Evolutionary conservation across 2,113 vertebrate species (phyloP).

Genomic region (Sturnira hondurensis): DNA sequence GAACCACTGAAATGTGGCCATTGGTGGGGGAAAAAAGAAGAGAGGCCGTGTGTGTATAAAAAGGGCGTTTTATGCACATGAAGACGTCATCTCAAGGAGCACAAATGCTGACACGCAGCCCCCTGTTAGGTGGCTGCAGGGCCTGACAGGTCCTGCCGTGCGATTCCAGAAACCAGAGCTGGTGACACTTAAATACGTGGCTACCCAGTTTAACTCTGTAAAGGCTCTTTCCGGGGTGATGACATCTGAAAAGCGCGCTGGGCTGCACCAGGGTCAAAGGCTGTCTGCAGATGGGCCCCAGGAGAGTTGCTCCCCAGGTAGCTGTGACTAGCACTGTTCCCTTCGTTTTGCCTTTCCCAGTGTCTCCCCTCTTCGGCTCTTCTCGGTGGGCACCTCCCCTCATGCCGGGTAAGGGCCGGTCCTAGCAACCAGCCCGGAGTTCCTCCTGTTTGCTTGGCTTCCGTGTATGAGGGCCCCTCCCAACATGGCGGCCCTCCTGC

Average conservation of each 20-base stretch:
- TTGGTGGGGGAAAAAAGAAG: too few species aligned
- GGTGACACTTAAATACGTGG: rapidly evolving
- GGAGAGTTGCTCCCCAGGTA: background rate
- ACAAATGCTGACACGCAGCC: background rate
- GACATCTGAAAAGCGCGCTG: background rate
- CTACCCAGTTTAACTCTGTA: too few species aligned
- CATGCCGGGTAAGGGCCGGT: rapidly evolving
- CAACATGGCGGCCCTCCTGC: rapidly evolving
- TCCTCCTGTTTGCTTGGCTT: background rate
- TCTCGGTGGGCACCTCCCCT: background rate
- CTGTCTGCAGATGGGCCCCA: background rate
- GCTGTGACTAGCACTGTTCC: rapidly evolving
- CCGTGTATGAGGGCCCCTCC: background rate
- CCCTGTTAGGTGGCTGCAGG: rapidly evolving
- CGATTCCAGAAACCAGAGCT: background rate
- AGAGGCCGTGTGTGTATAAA: background rate
- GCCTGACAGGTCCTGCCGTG: rapidly evolving
- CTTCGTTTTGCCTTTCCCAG: background rate
- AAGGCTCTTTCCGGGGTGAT: background rate
- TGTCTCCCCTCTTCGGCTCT: background rate
- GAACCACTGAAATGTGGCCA: background rate
- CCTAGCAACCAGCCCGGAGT: rapidly evolving
- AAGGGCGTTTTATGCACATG: background rate
- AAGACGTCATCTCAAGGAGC: background rate
- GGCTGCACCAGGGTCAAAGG: background rate